Percentiles rank a stretch among this genome's conserved stretches.
These are phyloP conservation scores for Chrysomallon squamiferum DNA, from an alignment of 1,140 invertebrate genomes.

Conservation along the genomic window DNA sequence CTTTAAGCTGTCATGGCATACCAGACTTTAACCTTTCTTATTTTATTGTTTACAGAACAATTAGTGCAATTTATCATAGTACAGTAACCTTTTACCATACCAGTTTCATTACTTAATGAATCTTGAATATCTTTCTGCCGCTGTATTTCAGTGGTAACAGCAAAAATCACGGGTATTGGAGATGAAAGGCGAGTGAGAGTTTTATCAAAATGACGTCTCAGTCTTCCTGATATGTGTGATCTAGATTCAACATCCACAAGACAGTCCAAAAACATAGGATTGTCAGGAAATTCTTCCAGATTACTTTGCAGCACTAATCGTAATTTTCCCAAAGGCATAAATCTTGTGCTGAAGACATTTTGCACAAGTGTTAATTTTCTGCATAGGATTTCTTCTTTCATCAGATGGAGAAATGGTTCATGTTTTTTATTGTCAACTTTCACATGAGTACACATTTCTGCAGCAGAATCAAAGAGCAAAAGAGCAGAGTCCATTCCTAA, in stretches of 20 bases:
- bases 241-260: constrained; percentile 43
- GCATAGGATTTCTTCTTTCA: neutral
- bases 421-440: neutral
- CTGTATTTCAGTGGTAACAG: constrained; percentile 32
- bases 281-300: constrained; percentile 44
- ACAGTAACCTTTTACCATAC: neutral
- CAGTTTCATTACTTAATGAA: neutral
- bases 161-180: constrained; percentile 35
- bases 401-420: neutral
- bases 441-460: neutral
- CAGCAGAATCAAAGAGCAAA: constrained; percentile 27
- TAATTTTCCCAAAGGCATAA: constrained; percentile 28
- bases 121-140: constrained; percentile 13
- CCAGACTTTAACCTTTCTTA: no score
- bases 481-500: constrained; percentile 39
- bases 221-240: constrained; percentile 38
- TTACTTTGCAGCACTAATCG: constrained; percentile 31
- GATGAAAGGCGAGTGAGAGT: constrained; percentile 17
- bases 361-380: constrained; percentile 17
- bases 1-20: no score
- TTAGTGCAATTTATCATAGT: no score
- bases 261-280: constrained; percentile 32
- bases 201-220: constrained; percentile 47
- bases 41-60: no score
- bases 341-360: constrained; percentile 36